Percentiles rank a stretch among this genome's conserved stretches.
Evolutionary conservation across 2,797 vertebrate genomes (phyloP).

Genomic region (Valencia hispanica): DNA sequence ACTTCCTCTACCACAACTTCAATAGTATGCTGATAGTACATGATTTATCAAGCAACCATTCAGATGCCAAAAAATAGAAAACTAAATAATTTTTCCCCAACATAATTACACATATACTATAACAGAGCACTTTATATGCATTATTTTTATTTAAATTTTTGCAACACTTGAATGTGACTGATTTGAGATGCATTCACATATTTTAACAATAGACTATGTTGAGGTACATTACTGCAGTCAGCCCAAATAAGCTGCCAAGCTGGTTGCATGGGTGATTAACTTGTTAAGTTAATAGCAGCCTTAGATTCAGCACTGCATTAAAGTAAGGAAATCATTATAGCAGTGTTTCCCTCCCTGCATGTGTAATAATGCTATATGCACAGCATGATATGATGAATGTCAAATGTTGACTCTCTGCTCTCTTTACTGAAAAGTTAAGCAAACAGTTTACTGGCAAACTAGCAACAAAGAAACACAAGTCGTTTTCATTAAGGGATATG

Average conservation of each 20-base stretch:
- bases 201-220: constrained; percentile 14
- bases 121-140: neutral
- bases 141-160: constrained; percentile 14
- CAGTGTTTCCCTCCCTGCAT: constrained; percentile 63
- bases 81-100: constrained; percentile 26
- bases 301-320: constrained; percentile 71
- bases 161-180: neutral
- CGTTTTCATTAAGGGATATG: constrained; percentile 18
- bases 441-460: constrained; percentile 51
- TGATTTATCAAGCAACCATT: constrained; percentile 43
- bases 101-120: constrained; percentile 26
- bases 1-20: constrained; percentile 37
- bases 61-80: constrained; percentile 38
- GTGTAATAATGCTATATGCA: constrained; percentile 80
- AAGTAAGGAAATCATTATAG: constrained; percentile 79
- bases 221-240: constrained; percentile 21
- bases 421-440: constrained; percentile 59
- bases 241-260: constrained; percentile 40
- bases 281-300: constrained; percentile 78
- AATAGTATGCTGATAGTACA: constrained; percentile 32
- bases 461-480: constrained; percentile 37
- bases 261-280: constrained; percentile 70
- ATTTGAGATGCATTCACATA: constrained; percentile 28
- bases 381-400: constrained; percentile 68
- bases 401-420: constrained; percentile 68